Evolutionary conservation across 2,888 invertebrate species (phyloP), one percentile per base, ranked within the genome.

Genomic region (Pristionchus entomophagus): DNA sequence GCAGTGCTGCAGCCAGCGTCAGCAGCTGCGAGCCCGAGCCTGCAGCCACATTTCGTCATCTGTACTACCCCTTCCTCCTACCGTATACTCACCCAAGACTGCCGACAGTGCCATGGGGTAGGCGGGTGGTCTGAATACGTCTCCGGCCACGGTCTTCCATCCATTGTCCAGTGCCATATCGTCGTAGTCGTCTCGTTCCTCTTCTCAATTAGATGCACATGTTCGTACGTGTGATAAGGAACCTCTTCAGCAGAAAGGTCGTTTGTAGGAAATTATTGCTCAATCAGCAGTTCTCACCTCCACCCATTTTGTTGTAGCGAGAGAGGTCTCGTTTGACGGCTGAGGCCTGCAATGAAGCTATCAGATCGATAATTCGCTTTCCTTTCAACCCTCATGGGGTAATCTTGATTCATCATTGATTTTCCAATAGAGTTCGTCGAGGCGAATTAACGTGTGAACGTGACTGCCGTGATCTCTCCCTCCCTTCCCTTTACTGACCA

Each of bases 61-160:
- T 45, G 6, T 45, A 45, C 45, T 14, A 6, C 6, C 45, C 45
- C 45, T 14, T 10, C 6, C 6, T 45, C 45, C 45, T 45, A 6
- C 45, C 8, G 6, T 45, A 45, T 6, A 45, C 90, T 87, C 89
- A 95, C 95, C 95, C 73, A 95, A 89, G 84, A 95, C 94, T 49
- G 95, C 94, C 91, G 94, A 94, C 90, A 95, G 95, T 26, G 95
- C 91, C 87, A 92, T 94, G 91, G 94, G 94, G 86, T 92, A 89
- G 0, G 90, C 91, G 2, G 95, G 95, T 89, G 94, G 94, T 69
- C 95, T 89, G 92, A 95, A 95, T 4, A 95, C 95, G 90, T 95
- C 95, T 0, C 94, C 94, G 86, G 94, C 94, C 69, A 95, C 94
- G 49, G 94, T 94, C 90, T 95, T 95, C 95, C 95, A 95, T 35